A percentile compares a stretch with the other conserved stretches of the same genome.
Evolutionary conservation across 2,113 vertebrate species (phyloP).

Genomic region (Indicator maculatus): DNA sequence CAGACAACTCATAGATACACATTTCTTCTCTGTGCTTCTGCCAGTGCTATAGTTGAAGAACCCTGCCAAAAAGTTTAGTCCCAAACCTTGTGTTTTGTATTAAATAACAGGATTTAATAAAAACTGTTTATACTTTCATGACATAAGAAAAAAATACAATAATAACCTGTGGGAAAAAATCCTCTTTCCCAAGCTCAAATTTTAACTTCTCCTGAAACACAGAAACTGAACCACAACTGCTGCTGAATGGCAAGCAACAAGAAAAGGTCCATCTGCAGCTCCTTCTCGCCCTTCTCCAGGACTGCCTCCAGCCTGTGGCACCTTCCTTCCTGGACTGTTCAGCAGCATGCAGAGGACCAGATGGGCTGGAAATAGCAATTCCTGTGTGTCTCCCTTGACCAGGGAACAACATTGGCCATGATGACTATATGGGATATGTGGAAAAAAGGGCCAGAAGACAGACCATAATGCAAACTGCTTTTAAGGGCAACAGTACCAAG

Average conservation of each 20-base stretch:
- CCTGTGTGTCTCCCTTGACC: background rate
- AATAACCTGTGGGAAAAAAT: conserved; percentile 30
- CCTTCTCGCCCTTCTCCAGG: background rate
- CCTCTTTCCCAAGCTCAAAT: background rate
- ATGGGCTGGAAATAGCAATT: background rate
- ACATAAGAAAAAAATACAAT: background rate
- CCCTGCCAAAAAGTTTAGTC: background rate
- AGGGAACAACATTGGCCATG: background rate
- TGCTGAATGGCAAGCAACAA: background rate
- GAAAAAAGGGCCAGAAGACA: background rate
- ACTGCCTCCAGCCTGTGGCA: background rate
- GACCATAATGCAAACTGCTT: background rate
- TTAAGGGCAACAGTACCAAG: accelerated
- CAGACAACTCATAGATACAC: conserved; percentile 63
- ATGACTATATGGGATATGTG: background rate
- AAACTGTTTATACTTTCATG: conserved; percentile 26
- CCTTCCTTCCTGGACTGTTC: background rate
- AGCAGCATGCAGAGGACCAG: background rate
- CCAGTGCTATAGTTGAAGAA: conserved; percentile 75
- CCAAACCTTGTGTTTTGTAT: conserved; percentile 21
- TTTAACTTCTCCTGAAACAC: background rate
- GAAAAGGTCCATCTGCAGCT: background rate
- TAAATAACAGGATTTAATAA: conserved; percentile 45
- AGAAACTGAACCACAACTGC: background rate
- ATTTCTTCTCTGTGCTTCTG: conserved; percentile 28